Base-by-base conservation (phyloP, 2,888 invertebrate genomes). In the Cantharis rufa region DNA sequence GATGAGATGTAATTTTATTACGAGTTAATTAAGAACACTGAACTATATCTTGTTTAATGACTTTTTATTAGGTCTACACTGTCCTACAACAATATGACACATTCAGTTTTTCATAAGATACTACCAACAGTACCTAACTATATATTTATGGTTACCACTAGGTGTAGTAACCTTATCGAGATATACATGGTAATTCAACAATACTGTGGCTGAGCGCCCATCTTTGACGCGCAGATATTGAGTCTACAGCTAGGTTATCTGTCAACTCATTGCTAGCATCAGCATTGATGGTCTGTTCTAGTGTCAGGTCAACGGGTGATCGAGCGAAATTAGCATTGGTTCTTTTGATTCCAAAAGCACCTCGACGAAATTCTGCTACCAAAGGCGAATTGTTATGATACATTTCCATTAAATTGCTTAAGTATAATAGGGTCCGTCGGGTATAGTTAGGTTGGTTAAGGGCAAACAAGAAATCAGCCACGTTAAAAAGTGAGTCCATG, bases 281-380 rank as follows among this genome's bases (percentile, higher is more conserved):
- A 76, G 80, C 84, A 78, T 83, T 83, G 18, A 83, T 82, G 10
- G 83, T 83, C 70, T 84, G 83, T 28, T 83, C 82, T n/a, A 83
- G 72, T 21, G 82, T 81, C 69, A 82, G 78, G 75, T 81, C 82
- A 13, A 81, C 79, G 9, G 74, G 74, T 13, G 69, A 62, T 16
- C 15, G 18, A 5, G 69, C 11, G 0, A 74, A 62, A n/a, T 18
- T 4, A 18, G 21, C 5, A 9, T 62, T 63, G 0, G 74, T 74
- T 15, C 74, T 24, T 68, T 10, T 13, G n/a, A 68, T 15, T 27
- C 82, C 83, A 75, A 84, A 83, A 11, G 80, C 81, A n/a, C 82
- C 81, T 66, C 80, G 76, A 28, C n/a, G 63, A 21, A 82, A 70
- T 77, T 80, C 80, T 18, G 18, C 64, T 75, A 75, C 66, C 15